A percentile compares a stretch with the other conserved stretches of the same genome.
Evolutionary conservation across 2,888 invertebrate genomes (phyloP).

Genomic region (Drosophila imparisetae): DNA sequence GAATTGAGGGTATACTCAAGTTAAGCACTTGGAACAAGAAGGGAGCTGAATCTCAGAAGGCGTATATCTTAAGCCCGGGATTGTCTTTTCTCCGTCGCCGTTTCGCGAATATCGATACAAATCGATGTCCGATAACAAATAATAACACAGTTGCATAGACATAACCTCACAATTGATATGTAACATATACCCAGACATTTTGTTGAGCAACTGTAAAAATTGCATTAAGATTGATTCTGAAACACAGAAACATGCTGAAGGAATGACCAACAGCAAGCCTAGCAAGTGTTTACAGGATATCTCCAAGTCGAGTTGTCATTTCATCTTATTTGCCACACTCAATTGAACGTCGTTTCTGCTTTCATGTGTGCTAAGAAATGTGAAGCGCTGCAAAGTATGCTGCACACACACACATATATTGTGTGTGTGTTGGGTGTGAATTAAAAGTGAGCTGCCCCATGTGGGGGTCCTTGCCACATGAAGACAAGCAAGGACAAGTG

Average conservation of each 20-base stretch:
- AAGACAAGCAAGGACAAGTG: conserved; percentile 72
- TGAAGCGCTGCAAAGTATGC: conserved; percentile 57
- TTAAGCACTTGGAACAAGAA: too few relatives aligned
- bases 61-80: rapidly evolving
- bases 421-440: conserved; percentile 37
- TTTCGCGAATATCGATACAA: not conserved
- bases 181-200: conserved; percentile 25
- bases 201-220: conserved; percentile 7
- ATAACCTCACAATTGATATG: not conserved
- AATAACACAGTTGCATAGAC: not conserved
- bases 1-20: not conserved
- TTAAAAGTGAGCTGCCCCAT: conserved; percentile 58
- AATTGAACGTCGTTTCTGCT: conserved; percentile 70
- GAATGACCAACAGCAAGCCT: not conserved
- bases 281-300: not conserved
- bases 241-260: not conserved
- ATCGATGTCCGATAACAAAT: rapidly evolving
- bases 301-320: not conserved
- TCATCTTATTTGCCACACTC: conserved; percentile 23
- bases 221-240: not conserved
- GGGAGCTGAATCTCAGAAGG: not conserved
- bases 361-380: conserved; percentile 73
- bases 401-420: conserved; percentile 1
- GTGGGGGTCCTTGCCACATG: conserved; percentile 26
- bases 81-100: not conserved